phyloP scores from a whole-genome alignment of 2,113 vertebrate genomes.

The Malaclemys terrapin region DNA sequence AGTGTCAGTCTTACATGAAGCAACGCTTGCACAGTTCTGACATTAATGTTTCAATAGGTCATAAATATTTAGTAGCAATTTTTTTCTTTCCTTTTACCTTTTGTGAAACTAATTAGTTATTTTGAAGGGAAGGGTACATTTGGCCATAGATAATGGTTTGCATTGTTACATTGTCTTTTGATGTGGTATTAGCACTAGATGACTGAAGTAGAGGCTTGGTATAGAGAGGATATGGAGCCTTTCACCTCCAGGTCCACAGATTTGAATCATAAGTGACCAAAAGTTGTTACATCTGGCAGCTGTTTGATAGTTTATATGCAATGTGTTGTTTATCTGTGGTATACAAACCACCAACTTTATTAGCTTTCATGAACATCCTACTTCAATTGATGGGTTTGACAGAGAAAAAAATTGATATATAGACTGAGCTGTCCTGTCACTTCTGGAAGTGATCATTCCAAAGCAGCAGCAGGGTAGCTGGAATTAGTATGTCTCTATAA shows the following conservation, averaged over 20 bases:
- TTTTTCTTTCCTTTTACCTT: neutral
- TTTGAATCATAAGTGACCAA: neutral
- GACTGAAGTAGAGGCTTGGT: neutral
- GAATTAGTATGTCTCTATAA: neutral
- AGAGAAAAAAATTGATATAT: neutral
- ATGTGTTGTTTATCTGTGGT: neutral
- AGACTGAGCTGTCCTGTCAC: neutral
- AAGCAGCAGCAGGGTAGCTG: neutral
- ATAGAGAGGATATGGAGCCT: fast-evolving
- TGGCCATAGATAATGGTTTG: neutral
- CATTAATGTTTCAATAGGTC: constrained; percentile 1
- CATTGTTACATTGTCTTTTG: neutral
- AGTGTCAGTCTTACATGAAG: constrained; percentile 22
- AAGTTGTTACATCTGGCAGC: neutral
- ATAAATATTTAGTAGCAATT: constrained; percentile 20
- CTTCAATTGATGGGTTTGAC: neutral
- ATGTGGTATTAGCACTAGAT: neutral
- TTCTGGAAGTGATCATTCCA: neutral
- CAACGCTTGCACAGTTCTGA: neutral
- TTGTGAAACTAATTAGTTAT: neutral
- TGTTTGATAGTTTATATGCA: neutral
- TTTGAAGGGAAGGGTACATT: neutral
- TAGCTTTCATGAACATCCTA: neutral
- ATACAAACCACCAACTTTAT: neutral
- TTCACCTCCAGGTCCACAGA: neutral